These are phyloP conservation scores for Xiphophorus hellerii DNA, from an alignment of 2,113 vertebrate genomes.

Conservation along the genomic window DNA sequence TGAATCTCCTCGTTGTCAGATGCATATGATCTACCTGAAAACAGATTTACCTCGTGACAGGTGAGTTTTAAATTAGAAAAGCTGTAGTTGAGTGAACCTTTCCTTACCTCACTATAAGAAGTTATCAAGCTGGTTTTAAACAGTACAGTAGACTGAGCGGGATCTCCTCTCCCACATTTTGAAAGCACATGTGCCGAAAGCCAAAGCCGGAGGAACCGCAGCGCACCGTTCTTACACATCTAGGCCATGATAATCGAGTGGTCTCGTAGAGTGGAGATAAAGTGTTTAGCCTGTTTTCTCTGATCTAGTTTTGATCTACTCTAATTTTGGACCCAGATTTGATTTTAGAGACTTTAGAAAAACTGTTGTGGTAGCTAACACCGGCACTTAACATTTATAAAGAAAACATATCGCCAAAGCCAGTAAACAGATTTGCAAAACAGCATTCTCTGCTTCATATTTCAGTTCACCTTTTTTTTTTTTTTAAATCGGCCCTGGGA, in stretches of 20 bases:
- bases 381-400: neutral
- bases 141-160: neutral
- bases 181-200: neutral
- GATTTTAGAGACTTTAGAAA: neutral
- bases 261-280: slow-evolving; percentile 15
- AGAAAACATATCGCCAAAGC: neutral
- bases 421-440: neutral
- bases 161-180: neutral
- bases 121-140: neutral
- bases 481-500: slow-evolving; percentile 5
- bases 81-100: neutral
- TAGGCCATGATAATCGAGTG: slow-evolving; percentile 39
- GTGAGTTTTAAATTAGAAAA: neutral
- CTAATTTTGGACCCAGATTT: slow-evolving; percentile 20
- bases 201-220: slow-evolving; percentile 5
- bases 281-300: slow-evolving; percentile 45
- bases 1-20: neutral
- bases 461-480: slow-evolving; percentile 6
- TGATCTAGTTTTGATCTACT: slow-evolving; percentile 37
- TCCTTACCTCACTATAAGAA: neutral
- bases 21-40: neutral
- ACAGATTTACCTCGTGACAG: neutral
- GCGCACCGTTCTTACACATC: slow-evolving; percentile 5
- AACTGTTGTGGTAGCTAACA: neutral
- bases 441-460: too few relatives aligned